A percentile compares a stretch with the other conserved stretches of the same genome.
Conservation (phyloP, 2,888 invertebrate species). For the Ceriagrion tenellum region DNA sequence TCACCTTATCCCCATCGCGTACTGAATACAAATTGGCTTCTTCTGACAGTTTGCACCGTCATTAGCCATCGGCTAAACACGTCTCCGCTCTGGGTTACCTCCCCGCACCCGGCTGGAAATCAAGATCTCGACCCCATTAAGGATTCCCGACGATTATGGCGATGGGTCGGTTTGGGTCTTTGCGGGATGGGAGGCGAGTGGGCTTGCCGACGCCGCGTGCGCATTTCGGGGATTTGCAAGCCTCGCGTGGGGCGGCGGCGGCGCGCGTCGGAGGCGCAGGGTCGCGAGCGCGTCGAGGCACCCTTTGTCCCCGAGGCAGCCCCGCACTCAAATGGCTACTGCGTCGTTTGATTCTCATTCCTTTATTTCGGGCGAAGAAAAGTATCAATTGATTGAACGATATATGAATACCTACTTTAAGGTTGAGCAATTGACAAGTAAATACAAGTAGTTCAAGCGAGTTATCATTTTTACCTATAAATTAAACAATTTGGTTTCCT, state of each 20-base stretch:
- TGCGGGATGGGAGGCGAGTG: background rate
- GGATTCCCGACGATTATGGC: constrained; percentile 62
- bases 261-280: too few species aligned
- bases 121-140: constrained; percentile 65
- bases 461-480: too few species aligned
- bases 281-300: too few species aligned
- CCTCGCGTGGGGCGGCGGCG: background rate
- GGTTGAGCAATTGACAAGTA: too few species aligned
- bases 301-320: too few species aligned
- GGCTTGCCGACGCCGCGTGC: background rate
- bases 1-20: background rate
- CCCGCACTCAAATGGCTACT: too few species aligned
- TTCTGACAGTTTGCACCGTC: constrained; percentile 68
- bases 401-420: too few species aligned
- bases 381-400: too few species aligned
- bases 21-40: constrained; percentile 68
- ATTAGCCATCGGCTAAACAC: constrained; percentile 68
- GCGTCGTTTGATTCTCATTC: too few species aligned
- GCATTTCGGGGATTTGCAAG: background rate
- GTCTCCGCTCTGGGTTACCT: background rate
- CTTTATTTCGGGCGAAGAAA: too few species aligned
- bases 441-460: too few species aligned
- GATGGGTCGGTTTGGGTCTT: constrained; percentile 10
- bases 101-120: background rate
- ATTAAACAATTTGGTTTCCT: too few species aligned